These are phyloP conservation scores for Sarcophaga subvicina DNA, from an alignment of 2,888 invertebrate species.

Conservation along the genomic window DNA sequence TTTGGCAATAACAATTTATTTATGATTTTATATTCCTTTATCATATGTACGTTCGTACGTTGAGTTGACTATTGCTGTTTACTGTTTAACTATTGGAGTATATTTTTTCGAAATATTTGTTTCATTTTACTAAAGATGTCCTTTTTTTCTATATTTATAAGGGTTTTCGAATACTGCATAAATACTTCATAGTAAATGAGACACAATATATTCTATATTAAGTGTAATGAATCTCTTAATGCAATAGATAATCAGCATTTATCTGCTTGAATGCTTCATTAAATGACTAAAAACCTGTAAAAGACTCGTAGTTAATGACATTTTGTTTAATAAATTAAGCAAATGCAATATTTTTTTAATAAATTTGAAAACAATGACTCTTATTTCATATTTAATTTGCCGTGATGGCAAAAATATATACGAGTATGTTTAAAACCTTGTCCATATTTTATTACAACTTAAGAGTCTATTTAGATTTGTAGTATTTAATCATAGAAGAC, in stretches of 20 bases:
- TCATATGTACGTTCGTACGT: background rate
- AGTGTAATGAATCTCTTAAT: background rate
- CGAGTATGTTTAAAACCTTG: background rate
- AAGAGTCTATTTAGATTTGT: background rate
- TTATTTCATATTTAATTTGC: background rate
- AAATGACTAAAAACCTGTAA: background rate
- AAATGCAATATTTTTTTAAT: background rate
- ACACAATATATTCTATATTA: background rate
- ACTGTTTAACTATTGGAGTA: too few species aligned
- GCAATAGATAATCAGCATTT: slow-evolving; percentile 29
- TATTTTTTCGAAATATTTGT: background rate
- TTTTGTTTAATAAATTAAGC: background rate
- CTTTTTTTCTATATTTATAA: too few species aligned
- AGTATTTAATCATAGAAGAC: background rate
- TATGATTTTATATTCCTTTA: background rate
- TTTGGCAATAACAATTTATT: background rate
- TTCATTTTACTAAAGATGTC: too few species aligned
- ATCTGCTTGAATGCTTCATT: slow-evolving; percentile 34
- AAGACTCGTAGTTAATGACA: background rate
- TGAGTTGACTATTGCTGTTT: too few species aligned
- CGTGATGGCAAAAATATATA: background rate
- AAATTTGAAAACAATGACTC: background rate
- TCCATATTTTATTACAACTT: too few species aligned
- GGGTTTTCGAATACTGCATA: background rate
- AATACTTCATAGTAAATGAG: slow-evolving; percentile 1